Base-by-base conservation (phyloP, 2,797 vertebrate species). In the Trichosurus vulpecula region DNA sequence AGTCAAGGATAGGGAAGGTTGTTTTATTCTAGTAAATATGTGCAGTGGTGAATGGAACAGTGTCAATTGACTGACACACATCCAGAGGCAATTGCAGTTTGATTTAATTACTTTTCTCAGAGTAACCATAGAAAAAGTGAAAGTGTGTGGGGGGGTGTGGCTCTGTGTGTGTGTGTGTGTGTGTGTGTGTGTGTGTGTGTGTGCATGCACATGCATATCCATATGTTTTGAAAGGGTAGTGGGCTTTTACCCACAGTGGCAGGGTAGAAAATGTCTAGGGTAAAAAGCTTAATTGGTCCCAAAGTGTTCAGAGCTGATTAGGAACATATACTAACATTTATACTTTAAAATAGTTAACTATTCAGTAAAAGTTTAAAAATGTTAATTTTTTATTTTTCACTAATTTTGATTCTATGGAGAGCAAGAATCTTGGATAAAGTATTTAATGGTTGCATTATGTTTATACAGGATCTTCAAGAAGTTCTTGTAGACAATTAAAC, bases 161-260 rank as follows among this genome's bases (percentile, higher is more conserved):
- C 4, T 35, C 12, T 31, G 30, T 61, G 10, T 31, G 30, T 61
- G 25, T 61, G 58, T 61, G 30, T 61, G 30, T 29, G 25, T 30
- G 9, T 58, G 57, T 58, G 57, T 31, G 9, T 58, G 57, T 58
- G 30, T 66, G 9, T 58, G 57, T 58, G 57, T 58, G 2, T 58
- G 57, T 30, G 13, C 3, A 12, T 31, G 11, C 35, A 27, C 1
- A 6, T 35, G 6, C 1, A 5, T 16, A 19, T 66, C 2, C 0
- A 41, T 74, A 35, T 74, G 16, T 41, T 19, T 74, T 41, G 25
- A n/a, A n/a, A 74, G 61, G 9, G 5, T 6, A 4, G 35, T 2
- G 6, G 6, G 5, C 35, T n/a, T n/a, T n/a, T 74, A 41, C 16
- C 14, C 16, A 41, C 14, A 41, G 16, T n/a, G 35, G 6, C 12